Percentiles rank a stretch among this genome's conserved stretches.
These are phyloP conservation scores for Oncorhynchus kisutch DNA, from an alignment of 2,113 vertebrate species.

Conservation along the genomic window DNA sequence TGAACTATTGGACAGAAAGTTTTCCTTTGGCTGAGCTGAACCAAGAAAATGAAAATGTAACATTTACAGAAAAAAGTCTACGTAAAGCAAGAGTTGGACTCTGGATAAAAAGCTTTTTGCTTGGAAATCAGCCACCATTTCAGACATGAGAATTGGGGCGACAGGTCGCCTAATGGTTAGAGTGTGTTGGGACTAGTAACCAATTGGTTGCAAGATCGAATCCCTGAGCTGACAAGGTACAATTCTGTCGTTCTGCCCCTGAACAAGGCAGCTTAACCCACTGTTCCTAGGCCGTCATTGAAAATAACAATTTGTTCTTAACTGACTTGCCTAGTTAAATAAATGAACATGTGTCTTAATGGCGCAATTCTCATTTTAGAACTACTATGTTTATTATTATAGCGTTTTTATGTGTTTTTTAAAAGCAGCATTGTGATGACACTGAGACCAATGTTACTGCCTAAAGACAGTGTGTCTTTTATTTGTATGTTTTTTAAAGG, in stretches of 20 bases:
- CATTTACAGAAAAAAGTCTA: constrained; percentile 20
- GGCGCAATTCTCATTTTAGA: constrained; percentile 19
- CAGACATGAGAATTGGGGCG: constrained; percentile 42
- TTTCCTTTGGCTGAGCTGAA: constrained; percentile 22
- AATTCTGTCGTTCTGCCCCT: too few species aligned
- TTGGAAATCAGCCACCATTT: constrained; percentile 65
- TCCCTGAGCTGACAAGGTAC: too few species aligned
- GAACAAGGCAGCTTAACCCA: too few species aligned
- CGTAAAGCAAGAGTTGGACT: constrained; percentile 25
- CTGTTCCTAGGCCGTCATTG: too few species aligned
- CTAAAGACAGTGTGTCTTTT: constrained; percentile 67
- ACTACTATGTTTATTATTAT: constrained; percentile 10
- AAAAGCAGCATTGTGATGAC: constrained; percentile 71
- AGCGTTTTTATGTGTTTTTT: constrained; percentile 53
- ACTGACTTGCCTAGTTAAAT: too few species aligned
- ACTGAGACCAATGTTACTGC: constrained; percentile 77
- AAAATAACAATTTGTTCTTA: too few species aligned
- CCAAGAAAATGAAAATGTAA: constrained; percentile 14
- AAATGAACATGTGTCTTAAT: constrained; percentile 52
- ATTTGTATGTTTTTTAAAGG: constrained; percentile 59
- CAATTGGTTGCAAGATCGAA: too few species aligned
- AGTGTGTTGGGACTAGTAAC: too few species aligned
- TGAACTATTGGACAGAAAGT: constrained; percentile 12
- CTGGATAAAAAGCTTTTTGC: constrained; percentile 51
- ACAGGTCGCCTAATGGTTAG: too few species aligned